A percentile compares a stretch with the other conserved stretches of the same genome.
These are phyloP conservation scores for Plebejus argus DNA, from an alignment of 2,888 invertebrate species.

Conservation along the genomic window DNA sequence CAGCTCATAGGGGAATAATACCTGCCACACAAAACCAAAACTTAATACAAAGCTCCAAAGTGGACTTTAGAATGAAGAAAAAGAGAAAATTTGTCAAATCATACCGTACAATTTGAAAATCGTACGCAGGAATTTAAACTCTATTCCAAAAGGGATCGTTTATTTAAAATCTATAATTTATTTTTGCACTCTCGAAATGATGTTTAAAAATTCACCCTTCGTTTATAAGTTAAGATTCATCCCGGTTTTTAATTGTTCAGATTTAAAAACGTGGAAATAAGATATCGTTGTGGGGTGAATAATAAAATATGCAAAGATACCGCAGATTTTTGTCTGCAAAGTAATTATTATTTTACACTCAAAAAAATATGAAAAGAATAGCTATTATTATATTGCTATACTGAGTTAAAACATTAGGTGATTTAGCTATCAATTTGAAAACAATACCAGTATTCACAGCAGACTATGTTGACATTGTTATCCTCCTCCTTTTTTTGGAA, in stretches of 20 bases:
- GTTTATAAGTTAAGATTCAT: constrained; percentile 59
- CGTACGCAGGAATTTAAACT: constrained; percentile 48
- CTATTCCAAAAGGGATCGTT: constrained; percentile 42
- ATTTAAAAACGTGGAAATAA: constrained; percentile 66
- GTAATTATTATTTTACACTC: constrained; percentile 29
- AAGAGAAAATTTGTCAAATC: constrained; percentile 65
- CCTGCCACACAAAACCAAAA: constrained; percentile 47
- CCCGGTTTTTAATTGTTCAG: constrained; percentile 74
- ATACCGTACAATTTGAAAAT: constrained; percentile 61
- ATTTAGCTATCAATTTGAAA: too few relatives aligned
- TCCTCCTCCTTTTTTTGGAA: too few relatives aligned
- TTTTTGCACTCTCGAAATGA: constrained; percentile 47
- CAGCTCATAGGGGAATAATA: constrained; percentile 50
- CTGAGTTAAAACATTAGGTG: not conserved
- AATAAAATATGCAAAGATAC: constrained; percentile 51
- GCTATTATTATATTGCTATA: not conserved
- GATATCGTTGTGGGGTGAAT: constrained; percentile 51
- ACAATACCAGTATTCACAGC: too few relatives aligned
- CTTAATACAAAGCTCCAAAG: constrained; percentile 53
- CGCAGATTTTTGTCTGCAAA: constrained; percentile 31
- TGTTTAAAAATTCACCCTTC: constrained; percentile 64
- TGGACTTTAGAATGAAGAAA: constrained; percentile 59
- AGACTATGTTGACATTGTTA: too few relatives aligned
- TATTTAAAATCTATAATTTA: constrained; percentile 32
- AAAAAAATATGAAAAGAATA: not conserved